These are phyloP conservation scores for Dipodomys spectabilis DNA, from an alignment of 2,113 vertebrate genomes.

Conservation along the genomic window DNA sequence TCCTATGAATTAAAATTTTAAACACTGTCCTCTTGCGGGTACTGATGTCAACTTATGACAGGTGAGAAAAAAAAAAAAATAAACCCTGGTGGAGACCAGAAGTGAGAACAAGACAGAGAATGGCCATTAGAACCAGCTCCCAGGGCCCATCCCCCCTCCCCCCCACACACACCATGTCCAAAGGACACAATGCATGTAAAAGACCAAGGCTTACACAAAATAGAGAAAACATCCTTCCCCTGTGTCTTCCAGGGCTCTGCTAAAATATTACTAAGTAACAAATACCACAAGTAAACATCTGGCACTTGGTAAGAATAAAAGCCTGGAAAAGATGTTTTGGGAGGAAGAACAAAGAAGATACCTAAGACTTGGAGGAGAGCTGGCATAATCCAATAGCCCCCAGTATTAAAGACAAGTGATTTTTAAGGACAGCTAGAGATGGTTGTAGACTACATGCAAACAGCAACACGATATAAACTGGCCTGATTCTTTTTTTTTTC, in stretches of 20 bases:
- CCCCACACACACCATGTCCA: too few relatives aligned
- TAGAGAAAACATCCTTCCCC: neutral
- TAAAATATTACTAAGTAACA: neutral
- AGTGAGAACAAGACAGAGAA: neutral
- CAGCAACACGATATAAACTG: neutral
- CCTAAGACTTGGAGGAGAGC: neutral
- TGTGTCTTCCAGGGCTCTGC: neutral
- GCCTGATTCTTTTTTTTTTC: neutral
- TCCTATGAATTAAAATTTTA: neutral
- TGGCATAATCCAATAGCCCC: neutral
- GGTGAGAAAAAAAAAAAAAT: neutral
- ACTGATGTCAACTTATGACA: neutral
- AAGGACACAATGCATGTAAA: too few relatives aligned
- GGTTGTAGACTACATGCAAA: neutral
- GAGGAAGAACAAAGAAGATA: neutral
- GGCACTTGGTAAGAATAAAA: fast-evolving
- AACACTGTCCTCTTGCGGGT: neutral
- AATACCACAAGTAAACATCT: neutral
- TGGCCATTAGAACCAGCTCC: neutral
- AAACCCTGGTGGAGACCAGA: neutral
- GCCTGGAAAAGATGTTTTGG: neutral
- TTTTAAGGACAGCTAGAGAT: neutral
- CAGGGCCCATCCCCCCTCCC: neutral
- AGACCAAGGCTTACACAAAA: neutral
- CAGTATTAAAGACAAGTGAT: neutral